These are phyloP conservation scores for Cabera pusaria DNA, from an alignment of 2,888 invertebrate genomes.

Conservation along the genomic window DNA sequence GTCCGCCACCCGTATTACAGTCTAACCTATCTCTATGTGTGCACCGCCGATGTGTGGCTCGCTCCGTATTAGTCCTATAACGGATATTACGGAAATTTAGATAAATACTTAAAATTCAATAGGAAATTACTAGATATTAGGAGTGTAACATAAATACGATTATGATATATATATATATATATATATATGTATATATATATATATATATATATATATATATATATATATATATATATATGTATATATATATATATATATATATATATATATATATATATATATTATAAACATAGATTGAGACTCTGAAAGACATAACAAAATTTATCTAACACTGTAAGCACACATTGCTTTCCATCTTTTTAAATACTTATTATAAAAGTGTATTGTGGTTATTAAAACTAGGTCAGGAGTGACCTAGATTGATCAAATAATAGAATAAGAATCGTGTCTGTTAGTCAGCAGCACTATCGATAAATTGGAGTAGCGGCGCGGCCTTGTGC, in stretches of 20 bases:
- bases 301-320: too few species aligned
- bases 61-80: slow-evolving; percentile 73
- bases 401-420: slow-evolving; percentile 19
- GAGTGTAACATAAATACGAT: too few species aligned
- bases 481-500: slow-evolving; percentile 55
- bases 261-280: too few species aligned
- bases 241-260: too few species aligned
- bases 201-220: too few species aligned
- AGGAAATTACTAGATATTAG: slow-evolving; percentile 26
- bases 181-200: too few species aligned
- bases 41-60: slow-evolving; percentile 45
- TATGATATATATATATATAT: too few species aligned
- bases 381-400: slow-evolving; percentile 5
- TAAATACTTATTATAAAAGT: too few species aligned
- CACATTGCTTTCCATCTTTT: too few species aligned
- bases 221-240: too few species aligned
- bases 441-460: slow-evolving; percentile 48
- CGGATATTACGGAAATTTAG: slow-evolving; percentile 80
- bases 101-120: slow-evolving; percentile 62
- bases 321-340: too few species aligned
- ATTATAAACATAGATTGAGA: too few species aligned
- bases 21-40: slow-evolving; percentile 25
- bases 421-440: slow-evolving; percentile 40
- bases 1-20: slow-evolving; percentile 24
- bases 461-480: slow-evolving; percentile 63